Percentiles rank a stretch among this genome's conserved stretches.
Conservation (phyloP, 2,888 invertebrate species). For the Adela reaumurella region DNA sequence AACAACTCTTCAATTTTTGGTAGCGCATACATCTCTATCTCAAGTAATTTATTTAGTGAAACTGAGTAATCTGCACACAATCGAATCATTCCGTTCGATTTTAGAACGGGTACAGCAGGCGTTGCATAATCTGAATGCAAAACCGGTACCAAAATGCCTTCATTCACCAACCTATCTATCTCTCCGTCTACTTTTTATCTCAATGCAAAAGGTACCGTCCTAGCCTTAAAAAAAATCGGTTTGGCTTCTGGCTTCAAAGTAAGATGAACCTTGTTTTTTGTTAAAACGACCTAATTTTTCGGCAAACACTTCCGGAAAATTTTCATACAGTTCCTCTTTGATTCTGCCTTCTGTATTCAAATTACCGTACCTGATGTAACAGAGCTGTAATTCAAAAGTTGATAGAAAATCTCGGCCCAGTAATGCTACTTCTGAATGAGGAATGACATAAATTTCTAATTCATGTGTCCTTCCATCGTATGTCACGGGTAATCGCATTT, state of each 20-base stretch:
- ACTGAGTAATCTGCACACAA: constrained; percentile 15
- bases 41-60: constrained; percentile 15
- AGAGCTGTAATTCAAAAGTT: constrained; percentile 7
- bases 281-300: constrained; percentile 1
- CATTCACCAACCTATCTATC: constrained; percentile 9
- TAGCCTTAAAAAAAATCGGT: constrained; percentile 8
- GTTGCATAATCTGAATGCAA: constrained; percentile 12
- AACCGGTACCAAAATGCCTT: constrained; percentile 15
- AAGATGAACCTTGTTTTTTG: background rate
- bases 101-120: constrained; percentile 13
- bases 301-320: background rate
- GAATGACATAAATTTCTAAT: constrained; percentile 7
- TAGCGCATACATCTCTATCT: constrained; percentile 15
- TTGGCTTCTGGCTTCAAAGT: background rate
- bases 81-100: constrained; percentile 10
- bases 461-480: constrained; percentile 5
- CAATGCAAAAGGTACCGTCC: constrained; percentile 16
- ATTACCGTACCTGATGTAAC: background rate
- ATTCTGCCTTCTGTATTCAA: background rate
- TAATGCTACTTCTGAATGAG: constrained; percentile 4
- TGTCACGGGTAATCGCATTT: constrained; percentile 6
- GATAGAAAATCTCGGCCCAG: constrained; percentile 8
- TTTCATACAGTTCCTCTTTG: background rate
- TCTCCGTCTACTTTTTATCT: constrained; percentile 15
- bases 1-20: constrained; percentile 16